These are phyloP conservation scores for Crenuchus spilurus DNA, from an alignment of 2,797 vertebrate species.

Conservation along the genomic window DNA sequence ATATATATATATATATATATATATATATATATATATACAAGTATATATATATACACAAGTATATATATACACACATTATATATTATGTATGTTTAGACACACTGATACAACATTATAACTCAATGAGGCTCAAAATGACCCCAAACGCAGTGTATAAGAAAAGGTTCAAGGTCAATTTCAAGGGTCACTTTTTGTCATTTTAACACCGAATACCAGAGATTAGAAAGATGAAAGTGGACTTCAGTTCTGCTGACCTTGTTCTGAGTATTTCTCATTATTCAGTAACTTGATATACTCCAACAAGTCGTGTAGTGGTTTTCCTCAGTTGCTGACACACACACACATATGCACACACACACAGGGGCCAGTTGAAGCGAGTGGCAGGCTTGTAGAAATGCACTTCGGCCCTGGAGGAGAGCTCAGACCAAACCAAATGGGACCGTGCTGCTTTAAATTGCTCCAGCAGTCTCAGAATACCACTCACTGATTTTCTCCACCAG, in stretches of 20 bases:
- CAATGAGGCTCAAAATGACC: neutral
- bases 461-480: constrained; percentile 78
- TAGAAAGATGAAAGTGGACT: constrained; percentile 64
- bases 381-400: constrained; percentile 56
- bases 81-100: no score
- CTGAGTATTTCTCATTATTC: constrained; percentile 39
- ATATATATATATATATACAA: no score
- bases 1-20: no score
- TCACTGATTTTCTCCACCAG: constrained; percentile 83
- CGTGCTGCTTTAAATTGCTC: constrained; percentile 72
- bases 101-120: no score
- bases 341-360: constrained; percentile 25
- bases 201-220: constrained; percentile 60
- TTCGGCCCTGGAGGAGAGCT: constrained; percentile 75
- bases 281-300: constrained; percentile 83
- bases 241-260: constrained; percentile 25
- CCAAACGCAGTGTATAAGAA: constrained; percentile 24
- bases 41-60: no score
- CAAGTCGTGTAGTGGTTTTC: constrained; percentile 81
- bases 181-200: constrained; percentile 46
- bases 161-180: constrained; percentile 53
- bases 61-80: no score
- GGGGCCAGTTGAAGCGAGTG: constrained; percentile 15
- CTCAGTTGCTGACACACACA: constrained; percentile 69
- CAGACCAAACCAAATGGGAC: constrained; percentile 82